Evolutionary conservation across 2,113 vertebrate species (phyloP).

Genomic region (Gopherus flavomarginatus): DNA sequence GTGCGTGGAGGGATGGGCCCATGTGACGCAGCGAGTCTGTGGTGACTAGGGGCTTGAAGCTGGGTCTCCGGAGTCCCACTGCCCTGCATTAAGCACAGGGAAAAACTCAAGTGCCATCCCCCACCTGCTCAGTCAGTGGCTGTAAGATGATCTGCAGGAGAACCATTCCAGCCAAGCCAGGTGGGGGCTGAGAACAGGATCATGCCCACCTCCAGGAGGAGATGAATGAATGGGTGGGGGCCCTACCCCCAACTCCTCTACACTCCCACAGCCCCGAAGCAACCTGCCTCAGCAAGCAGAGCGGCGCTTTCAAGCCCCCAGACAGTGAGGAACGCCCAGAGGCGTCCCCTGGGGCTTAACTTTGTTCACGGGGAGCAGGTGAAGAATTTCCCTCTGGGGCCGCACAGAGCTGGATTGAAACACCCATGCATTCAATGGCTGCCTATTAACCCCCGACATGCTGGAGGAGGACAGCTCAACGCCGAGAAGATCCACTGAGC

Average conservation of each 20-base stretch:
- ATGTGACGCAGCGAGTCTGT: neutral
- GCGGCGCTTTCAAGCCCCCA: neutral
- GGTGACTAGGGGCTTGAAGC: neutral
- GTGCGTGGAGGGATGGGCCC: too few relatives aligned
- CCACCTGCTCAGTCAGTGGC: neutral
- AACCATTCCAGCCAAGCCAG: neutral
- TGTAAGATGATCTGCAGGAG: neutral
- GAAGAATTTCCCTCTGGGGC: slow-evolving; percentile 1
- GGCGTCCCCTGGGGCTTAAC: neutral
- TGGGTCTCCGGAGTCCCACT: neutral
- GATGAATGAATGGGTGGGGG: accelerated
- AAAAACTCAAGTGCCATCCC: neutral
- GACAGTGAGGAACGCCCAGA: neutral
- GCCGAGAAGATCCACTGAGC: accelerated
- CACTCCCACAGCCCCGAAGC: neutral
- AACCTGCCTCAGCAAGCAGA: neutral
- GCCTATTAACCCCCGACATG: accelerated
- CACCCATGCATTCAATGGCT: neutral
- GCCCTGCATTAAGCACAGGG: neutral
- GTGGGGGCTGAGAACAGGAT: neutral
- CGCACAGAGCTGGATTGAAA: neutral
- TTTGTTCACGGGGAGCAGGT: neutral
- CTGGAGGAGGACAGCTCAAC: neutral
- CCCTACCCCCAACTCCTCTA: neutral
- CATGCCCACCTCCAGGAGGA: neutral